These are phyloP conservation scores for Zoroaster sp. DNA, from an alignment of 53 echinoderm and acorn worm species.

Conservation along the genomic window DNA sequence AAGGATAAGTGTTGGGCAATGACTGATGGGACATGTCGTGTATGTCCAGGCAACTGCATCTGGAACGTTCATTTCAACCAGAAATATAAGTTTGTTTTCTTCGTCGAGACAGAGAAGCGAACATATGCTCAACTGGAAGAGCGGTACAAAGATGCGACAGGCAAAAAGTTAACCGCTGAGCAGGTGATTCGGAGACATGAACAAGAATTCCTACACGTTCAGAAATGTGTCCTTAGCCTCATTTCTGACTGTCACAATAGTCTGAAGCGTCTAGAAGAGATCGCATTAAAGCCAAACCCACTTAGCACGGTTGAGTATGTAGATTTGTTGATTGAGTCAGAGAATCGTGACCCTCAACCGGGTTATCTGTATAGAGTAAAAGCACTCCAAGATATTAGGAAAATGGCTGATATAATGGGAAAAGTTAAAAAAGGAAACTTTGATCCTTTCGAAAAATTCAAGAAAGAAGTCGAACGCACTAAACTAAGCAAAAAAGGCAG, in stretches of 20 bases:
- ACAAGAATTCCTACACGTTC: conserved; percentile 38
- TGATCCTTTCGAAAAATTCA: conserved; percentile 48
- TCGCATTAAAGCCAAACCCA: conserved; percentile 62
- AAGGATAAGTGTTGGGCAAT: conserved; percentile 44
- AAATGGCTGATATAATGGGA: conserved; percentile 57
- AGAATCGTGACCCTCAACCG: conserved; percentile 12
- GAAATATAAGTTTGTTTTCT: conserved; percentile 49
- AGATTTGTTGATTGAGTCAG: conserved; percentile 55
- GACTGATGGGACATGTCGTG: background rate
- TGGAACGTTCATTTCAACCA: conserved; percentile 68
- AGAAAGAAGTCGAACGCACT: background rate
- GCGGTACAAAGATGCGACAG: conserved; percentile 44
- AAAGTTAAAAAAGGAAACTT: conserved; percentile 49
- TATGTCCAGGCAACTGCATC: conserved; percentile 51
- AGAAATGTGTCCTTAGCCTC: conserved; percentile 24
- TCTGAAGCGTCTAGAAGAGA: conserved; percentile 60
- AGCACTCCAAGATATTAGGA: conserved; percentile 46
- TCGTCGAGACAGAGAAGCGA: conserved; percentile 11
- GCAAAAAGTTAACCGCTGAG: conserved; percentile 52
- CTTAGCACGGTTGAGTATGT: conserved; percentile 62
- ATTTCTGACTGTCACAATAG: conserved; percentile 40
- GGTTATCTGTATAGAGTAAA: conserved; percentile 52
- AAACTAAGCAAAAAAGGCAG: background rate
- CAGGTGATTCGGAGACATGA: conserved; percentile 41
- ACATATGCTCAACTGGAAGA: conserved; percentile 26